These are phyloP conservation scores for Perognathus longimembris DNA, from an alignment of 2,113 vertebrate species.

Conservation along the genomic window DNA sequence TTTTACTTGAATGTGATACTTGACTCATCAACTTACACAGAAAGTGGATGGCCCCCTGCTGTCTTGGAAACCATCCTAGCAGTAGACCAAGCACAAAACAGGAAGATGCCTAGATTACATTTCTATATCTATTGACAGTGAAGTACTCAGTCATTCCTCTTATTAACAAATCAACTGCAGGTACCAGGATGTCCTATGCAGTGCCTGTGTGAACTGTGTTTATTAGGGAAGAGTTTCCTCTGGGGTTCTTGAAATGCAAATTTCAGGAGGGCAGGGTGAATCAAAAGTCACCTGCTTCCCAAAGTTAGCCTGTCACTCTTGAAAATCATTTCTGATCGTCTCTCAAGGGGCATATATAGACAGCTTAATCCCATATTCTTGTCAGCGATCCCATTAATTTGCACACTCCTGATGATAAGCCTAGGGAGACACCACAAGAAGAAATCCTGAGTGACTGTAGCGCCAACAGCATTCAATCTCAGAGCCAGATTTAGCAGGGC, in stretches of 20 bases:
- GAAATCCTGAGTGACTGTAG: slow-evolving; percentile 30
- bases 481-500: slow-evolving; percentile 42
- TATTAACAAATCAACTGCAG: slow-evolving; percentile 6
- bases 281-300: not conserved
- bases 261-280: not conserved
- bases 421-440: not conserved
- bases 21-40: not conserved
- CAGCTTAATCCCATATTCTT: not conserved
- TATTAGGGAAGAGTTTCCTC: not conserved
- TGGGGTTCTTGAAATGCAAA: not conserved
- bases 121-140: not conserved
- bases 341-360: not conserved
- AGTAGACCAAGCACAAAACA: not conserved
- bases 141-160: not conserved
- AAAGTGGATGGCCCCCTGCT: not conserved
- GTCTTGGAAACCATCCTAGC: not conserved
- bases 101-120: not conserved
- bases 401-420: slow-evolving; percentile 18
- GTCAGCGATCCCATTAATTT: not conserved
- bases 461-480: not conserved
- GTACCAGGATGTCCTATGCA: not conserved
- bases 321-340: slow-evolving; percentile 3
- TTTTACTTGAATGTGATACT: not conserved
- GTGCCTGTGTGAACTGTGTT: not conserved
- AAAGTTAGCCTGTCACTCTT: not conserved